Conservation (phyloP, 2,888 invertebrate genomes). For the Xanthia icteritia region DNA sequence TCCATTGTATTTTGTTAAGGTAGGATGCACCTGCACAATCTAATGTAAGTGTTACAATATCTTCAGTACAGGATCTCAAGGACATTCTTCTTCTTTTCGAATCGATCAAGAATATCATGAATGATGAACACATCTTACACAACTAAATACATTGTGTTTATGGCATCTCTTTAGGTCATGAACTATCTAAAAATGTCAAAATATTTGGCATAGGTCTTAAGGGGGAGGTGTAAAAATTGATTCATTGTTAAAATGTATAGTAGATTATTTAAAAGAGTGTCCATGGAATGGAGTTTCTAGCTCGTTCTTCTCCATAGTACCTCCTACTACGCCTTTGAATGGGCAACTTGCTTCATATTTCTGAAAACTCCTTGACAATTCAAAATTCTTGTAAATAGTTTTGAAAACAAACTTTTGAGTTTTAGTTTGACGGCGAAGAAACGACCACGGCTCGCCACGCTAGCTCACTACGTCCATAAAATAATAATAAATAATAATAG, state of each 20-base stretch:
- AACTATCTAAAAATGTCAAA: no score
- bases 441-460: background rate
- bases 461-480: conserved; percentile 4
- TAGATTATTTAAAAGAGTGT: no score
- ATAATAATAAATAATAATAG: conserved; percentile 36
- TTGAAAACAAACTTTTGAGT: no score
- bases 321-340: background rate
- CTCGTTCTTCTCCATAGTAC: background rate
- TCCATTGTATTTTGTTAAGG: background rate
- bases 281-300: background rate
- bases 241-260: no score
- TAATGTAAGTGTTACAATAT: background rate
- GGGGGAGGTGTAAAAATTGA: no score
- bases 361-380: no score
- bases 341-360: no score
- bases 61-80: background rate
- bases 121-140: background rate
- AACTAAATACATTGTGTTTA: no score
- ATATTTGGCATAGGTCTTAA: no score
- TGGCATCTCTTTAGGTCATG: no score
- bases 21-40: background rate
- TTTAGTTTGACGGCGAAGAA: background rate
- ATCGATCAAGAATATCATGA: background rate
- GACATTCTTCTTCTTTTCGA: background rate
- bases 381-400: no score